Percentiles rank a stretch among this genome's conserved stretches.
These are phyloP conservation scores for Xiphydria camelus DNA, from an alignment of 2,888 invertebrate genomes.

Conservation along the genomic window DNA sequence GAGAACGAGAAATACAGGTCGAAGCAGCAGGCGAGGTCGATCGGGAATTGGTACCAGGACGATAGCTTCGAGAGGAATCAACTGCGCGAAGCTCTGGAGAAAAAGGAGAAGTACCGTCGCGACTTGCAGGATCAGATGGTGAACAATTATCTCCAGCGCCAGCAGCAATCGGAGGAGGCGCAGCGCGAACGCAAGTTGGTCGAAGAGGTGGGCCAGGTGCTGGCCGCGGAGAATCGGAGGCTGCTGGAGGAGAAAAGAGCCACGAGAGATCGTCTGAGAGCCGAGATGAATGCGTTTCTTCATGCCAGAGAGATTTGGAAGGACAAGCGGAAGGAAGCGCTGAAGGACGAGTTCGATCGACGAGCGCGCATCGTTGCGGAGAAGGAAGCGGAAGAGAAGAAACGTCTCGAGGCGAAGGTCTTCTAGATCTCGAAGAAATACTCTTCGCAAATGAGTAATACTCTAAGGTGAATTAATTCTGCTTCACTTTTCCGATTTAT, in stretches of 20 bases:
- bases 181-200: constrained; percentile 32
- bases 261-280: constrained; percentile 13
- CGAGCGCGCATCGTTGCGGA: constrained; percentile 17
- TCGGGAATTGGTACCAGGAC: constrained; percentile 20
- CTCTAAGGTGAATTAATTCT: constrained; percentile 11
- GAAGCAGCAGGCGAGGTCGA: constrained; percentile 6
- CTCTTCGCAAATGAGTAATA: not conserved
- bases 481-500: constrained; percentile 15
- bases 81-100: constrained; percentile 9
- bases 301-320: constrained; percentile 28
- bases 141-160: constrained; percentile 24
- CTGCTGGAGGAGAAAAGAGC: constrained; percentile 18
- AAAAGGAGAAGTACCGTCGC: constrained; percentile 17
- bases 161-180: constrained; percentile 26
- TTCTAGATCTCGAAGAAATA: not conserved
- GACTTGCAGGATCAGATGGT: constrained; percentile 32
- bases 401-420: not conserved
- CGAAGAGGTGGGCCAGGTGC: constrained; percentile 21
- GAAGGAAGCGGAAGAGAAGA: constrained; percentile 9
- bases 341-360: constrained; percentile 26
- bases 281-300: constrained; percentile 26
- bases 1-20: constrained; percentile 12
- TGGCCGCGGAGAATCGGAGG: constrained; percentile 18
- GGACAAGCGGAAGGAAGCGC: constrained; percentile 20
- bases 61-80: constrained; percentile 10